Conservation (phyloP, 2,113 vertebrate species). For the Brachionichthys hirsutus region DNA sequence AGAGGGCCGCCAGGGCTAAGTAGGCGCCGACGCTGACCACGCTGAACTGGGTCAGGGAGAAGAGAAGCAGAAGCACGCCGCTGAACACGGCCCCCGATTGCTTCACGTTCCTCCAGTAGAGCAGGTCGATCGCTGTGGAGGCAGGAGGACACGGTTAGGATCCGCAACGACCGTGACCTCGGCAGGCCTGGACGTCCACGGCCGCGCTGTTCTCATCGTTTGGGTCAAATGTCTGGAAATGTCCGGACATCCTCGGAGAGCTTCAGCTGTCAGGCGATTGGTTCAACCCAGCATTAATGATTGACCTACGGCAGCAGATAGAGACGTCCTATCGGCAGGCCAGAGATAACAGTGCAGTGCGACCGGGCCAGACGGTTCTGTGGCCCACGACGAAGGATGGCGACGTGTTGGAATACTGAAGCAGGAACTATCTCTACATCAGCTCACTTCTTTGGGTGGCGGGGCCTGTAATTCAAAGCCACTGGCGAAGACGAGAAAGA, state of each 20-base stretch:
- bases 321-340: constrained; percentile 58
- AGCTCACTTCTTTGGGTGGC: constrained; percentile 25
- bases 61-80: constrained; percentile 92
- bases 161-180: not conserved
- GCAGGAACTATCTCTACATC: not conserved
- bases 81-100: constrained; percentile 93
- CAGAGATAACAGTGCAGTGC: constrained; percentile 59
- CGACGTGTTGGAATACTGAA: no score
- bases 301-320: constrained; percentile 52
- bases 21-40: constrained; percentile 97
- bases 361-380: constrained; percentile 41
- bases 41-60: constrained; percentile 98
- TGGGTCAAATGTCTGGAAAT: constrained; percentile 68
- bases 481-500: constrained; percentile 34
- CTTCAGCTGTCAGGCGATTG: constrained; percentile 43
- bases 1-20: constrained; percentile 92
- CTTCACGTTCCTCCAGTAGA: constrained; percentile 98
- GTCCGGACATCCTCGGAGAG: constrained; percentile 53
- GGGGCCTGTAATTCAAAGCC: constrained; percentile 54
- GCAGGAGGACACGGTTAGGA: constrained; percentile 33
- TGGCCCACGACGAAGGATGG: constrained; percentile 35
- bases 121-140: constrained; percentile 88
- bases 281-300: constrained; percentile 67
- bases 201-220: constrained; percentile 31
- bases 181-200: not conserved